These are phyloP conservation scores for Argyra leucocephala DNA, from an alignment of 2,888 invertebrate species.

Conservation along the genomic window DNA sequence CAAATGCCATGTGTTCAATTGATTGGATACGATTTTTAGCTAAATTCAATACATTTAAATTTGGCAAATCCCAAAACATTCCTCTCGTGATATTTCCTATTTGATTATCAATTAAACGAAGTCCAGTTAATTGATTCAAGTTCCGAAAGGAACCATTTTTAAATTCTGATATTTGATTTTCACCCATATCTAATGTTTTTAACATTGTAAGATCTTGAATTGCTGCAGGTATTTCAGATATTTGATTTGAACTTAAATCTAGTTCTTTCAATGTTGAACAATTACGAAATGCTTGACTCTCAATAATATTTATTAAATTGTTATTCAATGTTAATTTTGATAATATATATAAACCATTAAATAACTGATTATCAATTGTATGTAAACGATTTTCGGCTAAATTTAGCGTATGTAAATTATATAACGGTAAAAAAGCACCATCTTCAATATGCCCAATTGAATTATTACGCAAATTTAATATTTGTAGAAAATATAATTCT, in stretches of 20 bases:
- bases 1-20: conserved; percentile 76
- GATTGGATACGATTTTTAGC: conserved; percentile 81
- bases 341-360: conserved; percentile 73
- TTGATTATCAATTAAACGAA: conserved; percentile 82
- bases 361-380: conserved; percentile 68
- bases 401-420: conserved; percentile 81
- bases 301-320: conserved; percentile 70
- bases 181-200: conserved; percentile 81
- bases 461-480: conserved; percentile 75
- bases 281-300: conserved; percentile 74
- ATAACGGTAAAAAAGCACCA: conserved; percentile 75
- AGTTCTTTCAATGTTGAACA: conserved; percentile 80
- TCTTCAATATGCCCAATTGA: conserved; percentile 81
- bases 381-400: conserved; percentile 78
- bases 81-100: conserved; percentile 74
- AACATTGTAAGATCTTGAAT: conserved; percentile 70
- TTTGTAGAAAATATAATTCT: conserved; percentile 76
- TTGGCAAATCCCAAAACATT: conserved; percentile 79
- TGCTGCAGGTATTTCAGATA: conserved; percentile 72
- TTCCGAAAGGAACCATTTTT: conserved; percentile 77
- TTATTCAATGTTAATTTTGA: conserved; percentile 78
- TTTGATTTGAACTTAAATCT: conserved; percentile 77
- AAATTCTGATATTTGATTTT: conserved; percentile 78
- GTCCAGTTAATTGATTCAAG: conserved; percentile 73
- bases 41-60: conserved; percentile 75